These are phyloP conservation scores for Drosophila mojavensis DNA, from an alignment of 1,140 invertebrate species.

Conservation along the genomic window DNA sequence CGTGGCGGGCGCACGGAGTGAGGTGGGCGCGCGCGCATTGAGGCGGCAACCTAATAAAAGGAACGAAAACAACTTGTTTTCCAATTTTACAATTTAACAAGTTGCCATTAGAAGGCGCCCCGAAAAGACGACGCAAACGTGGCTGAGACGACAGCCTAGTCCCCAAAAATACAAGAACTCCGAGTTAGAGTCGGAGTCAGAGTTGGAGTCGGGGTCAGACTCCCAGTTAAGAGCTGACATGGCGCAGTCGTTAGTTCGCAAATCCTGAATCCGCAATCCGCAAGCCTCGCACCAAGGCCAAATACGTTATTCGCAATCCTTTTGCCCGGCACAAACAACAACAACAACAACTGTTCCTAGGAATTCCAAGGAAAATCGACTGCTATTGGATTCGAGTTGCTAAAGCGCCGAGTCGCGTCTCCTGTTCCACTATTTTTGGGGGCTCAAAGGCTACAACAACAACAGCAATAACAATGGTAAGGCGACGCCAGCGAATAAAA, in stretches of 20 bases:
- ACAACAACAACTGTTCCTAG: conserved; percentile 33
- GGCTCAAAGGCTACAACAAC: conserved; percentile 62
- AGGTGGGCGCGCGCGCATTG: conserved; percentile 53
- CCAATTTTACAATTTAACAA: conserved; percentile 84
- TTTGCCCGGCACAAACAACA: conserved; percentile 46
- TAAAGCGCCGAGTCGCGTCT: conserved; percentile 21
- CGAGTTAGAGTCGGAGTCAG: no score
- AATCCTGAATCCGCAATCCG: conserved; percentile 22
- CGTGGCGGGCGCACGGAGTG: not conserved
- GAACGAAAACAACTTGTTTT: conserved; percentile 83
- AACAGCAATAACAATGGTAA: conserved; percentile 44
- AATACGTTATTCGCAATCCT: conserved; percentile 60
- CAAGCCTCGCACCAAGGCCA: conserved; percentile 1
- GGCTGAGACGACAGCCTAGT: not conserved
- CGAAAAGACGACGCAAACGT: not conserved
- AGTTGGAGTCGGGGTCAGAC: not conserved
- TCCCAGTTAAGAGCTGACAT: conserved; percentile 3
- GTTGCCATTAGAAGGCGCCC: conserved; percentile 71
- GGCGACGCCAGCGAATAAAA: conserved; percentile 18
- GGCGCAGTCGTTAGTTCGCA: conserved; percentile 61
- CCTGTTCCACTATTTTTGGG: conserved; percentile 31
- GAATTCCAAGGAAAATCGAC: conserved; percentile 80
- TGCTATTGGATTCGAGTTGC: conserved; percentile 74
- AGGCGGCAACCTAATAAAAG: conserved; percentile 82
- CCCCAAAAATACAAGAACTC: not conserved